Evolutionary conservation across 1,140 invertebrate genomes (phyloP).

Genomic region (Bombyx mandarina): DNA sequence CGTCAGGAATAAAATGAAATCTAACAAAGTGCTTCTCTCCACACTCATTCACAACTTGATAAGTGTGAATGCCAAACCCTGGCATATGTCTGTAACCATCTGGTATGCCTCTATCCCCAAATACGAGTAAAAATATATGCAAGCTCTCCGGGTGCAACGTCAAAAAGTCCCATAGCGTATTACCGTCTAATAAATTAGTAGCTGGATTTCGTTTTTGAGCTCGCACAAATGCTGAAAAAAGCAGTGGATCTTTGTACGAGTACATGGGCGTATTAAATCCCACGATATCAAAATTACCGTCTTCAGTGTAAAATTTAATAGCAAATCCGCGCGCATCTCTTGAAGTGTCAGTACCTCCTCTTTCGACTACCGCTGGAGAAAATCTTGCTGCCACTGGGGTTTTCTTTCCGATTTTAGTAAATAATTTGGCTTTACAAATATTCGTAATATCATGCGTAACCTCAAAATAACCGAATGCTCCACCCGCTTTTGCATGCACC

Average conservation of each 20-base stretch:
- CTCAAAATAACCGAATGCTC: conserved; percentile 95
- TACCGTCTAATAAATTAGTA: conserved; percentile 79
- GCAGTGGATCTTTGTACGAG: conserved; percentile 77
- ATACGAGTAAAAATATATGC: conserved; percentile 72
- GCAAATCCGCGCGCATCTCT: conserved; percentile 79
- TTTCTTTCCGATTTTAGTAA: conserved; percentile 85
- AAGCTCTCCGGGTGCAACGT: conserved; percentile 83
- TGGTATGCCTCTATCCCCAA: conserved; percentile 89
- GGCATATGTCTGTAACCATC: conserved; percentile 83
- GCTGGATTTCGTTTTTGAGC: conserved; percentile 78
- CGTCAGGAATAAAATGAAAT: conserved; percentile 80
- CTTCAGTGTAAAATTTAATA: conserved; percentile 81
- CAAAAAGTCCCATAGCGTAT: conserved; percentile 93
- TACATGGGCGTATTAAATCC: conserved; percentile 82
- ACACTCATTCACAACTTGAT: conserved; percentile 75
- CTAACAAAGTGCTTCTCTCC: conserved; percentile 74
- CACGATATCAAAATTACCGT: conserved; percentile 81
- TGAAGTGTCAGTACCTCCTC: conserved; percentile 84
- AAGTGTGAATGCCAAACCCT: conserved; percentile 77
- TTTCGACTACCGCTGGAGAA: conserved; percentile 90
- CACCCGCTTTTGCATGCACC: conserved; percentile 94
- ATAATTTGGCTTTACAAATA: conserved; percentile 87
- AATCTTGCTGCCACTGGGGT: conserved; percentile 80
- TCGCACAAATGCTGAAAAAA: conserved; percentile 75
- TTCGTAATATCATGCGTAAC: conserved; percentile 91